These are phyloP conservation scores for Empidonax traillii DNA, from an alignment of 2,113 vertebrate genomes.

Conservation along the genomic window DNA sequence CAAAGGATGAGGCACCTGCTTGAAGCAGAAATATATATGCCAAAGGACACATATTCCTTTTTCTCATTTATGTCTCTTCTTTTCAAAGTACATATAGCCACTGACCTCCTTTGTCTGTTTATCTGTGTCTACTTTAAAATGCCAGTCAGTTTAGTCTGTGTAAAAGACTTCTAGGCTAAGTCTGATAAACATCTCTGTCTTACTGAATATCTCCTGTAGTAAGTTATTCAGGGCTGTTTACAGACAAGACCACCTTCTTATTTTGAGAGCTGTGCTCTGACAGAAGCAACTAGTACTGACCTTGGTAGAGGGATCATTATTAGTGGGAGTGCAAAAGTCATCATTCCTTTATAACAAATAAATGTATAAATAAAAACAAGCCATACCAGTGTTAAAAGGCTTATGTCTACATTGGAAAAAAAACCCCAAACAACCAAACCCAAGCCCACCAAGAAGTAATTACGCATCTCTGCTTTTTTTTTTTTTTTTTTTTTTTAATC, in stretches of 20 bases:
- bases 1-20: not conserved
- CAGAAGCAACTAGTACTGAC: not conserved
- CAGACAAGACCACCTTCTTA: not conserved
- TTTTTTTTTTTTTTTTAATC: not conserved
- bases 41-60: not conserved
- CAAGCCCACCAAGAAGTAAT: slow-evolving; percentile 8
- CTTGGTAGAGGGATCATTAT: slow-evolving; percentile 14
- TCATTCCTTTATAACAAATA: slow-evolving; percentile 36
- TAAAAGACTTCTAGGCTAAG: not conserved
- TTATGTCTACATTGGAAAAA: not conserved
- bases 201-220: slow-evolving; percentile 22
- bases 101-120: not conserved
- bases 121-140: not conserved
- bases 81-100: not conserved
- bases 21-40: not conserved
- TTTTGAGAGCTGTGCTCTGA: slow-evolving; percentile 45
- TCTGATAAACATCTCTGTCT: slow-evolving; percentile 45
- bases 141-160: not conserved
- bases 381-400: slow-evolving; percentile 1
- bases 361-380: slow-evolving; percentile 47
- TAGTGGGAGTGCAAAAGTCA: not conserved
- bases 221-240: not conserved
- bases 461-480: not conserved
- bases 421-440: not conserved
- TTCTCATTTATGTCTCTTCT: not conserved